Evolutionary conservation across 2,797 vertebrate genomes (phyloP), one percentile per base, ranked within the genome.

Genomic region (Streptopelia turtur): DNA sequence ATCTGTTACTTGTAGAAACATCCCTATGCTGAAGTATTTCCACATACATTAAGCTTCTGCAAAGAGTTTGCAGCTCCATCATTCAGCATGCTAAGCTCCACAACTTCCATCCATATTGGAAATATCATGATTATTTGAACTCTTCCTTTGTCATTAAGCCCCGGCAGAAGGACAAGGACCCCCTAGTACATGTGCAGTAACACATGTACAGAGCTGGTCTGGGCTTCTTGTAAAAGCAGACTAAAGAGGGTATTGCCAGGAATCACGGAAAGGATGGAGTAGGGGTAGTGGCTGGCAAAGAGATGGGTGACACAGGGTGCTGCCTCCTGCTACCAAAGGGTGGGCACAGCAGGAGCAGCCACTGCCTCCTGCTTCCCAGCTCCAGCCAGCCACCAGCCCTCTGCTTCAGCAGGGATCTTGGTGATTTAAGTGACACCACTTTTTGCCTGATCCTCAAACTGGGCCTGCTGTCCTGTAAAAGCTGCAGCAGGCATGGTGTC

Each of bases 221-320:
- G 43, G 56, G 17, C 31, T 86, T 45, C 33, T 49, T 28, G 50
- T 66, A 55, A 87, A 69, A 88, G 10, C 23, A 61, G 45, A 5
- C 1, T 25, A 5, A n/a, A 49, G 49, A 49, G 30, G 14, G 2
- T 43, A 45, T 21, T 83, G 52, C 28, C 31, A 37, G 83, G 56
- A 66, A 61, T 22, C 11, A 37, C 18, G 49, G 25, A 21, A 35
- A 45, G 39, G 35, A 47, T 10, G 27, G 71, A 52, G 37, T 17
- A 35, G 70, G 64, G 18, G 16, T 39, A 5, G n/a, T 6, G 20
- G 25, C 3, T 57, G 13, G 17, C 27, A 45, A 16, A 60, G 59
- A 37, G 20, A 25, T 0, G 1, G 10, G 21, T 65, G 63, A 24
- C 6, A 9, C 0, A 3, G 24, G n/a, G 6, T 11, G 21, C 13